These are phyloP conservation scores for Penaeus chinensis DNA, from an alignment of 1,140 invertebrate species.

Conservation along the genomic window DNA sequence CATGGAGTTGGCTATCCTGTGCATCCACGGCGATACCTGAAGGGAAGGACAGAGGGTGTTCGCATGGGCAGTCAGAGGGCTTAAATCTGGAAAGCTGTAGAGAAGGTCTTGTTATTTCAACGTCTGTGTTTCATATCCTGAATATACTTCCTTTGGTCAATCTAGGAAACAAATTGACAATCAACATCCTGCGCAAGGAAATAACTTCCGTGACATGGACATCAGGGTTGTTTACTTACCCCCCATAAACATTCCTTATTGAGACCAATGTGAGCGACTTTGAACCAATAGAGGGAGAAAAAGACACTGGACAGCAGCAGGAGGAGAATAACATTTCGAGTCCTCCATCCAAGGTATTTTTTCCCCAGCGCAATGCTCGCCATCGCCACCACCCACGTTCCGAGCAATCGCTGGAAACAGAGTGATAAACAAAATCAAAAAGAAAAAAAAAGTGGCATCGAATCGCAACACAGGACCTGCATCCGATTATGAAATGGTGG, in stretches of 20 bases:
- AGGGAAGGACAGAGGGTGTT: not conserved
- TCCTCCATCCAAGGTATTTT: not conserved
- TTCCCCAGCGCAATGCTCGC: not conserved
- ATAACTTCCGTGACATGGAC: no score
- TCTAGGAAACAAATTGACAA: not conserved
- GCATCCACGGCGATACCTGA: constrained; percentile 61
- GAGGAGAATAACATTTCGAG: not conserved
- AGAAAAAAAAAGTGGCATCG: no score
- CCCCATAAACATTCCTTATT: not conserved
- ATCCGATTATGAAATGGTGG: no score
- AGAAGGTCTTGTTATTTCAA: not conserved
- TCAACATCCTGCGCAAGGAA: no score
- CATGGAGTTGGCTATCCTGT: constrained; percentile 66
- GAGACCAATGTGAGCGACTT: not conserved
- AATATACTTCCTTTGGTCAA: not conserved
- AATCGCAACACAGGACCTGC: no score
- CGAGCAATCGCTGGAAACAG: not conserved
- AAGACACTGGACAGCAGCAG: not conserved
- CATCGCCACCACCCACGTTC: constrained; percentile 1
- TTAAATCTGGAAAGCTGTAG: not conserved
- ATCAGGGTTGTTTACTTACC: not conserved
- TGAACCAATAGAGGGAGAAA: constrained; percentile 17
- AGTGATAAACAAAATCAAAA: no score
- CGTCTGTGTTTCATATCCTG: not conserved
- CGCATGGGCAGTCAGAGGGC: no score